A percentile compares a stretch with the other conserved stretches of the same genome.
These are phyloP conservation scores for Nettapus auritus DNA, from an alignment of 2,113 vertebrate genomes.

Conservation along the genomic window DNA sequence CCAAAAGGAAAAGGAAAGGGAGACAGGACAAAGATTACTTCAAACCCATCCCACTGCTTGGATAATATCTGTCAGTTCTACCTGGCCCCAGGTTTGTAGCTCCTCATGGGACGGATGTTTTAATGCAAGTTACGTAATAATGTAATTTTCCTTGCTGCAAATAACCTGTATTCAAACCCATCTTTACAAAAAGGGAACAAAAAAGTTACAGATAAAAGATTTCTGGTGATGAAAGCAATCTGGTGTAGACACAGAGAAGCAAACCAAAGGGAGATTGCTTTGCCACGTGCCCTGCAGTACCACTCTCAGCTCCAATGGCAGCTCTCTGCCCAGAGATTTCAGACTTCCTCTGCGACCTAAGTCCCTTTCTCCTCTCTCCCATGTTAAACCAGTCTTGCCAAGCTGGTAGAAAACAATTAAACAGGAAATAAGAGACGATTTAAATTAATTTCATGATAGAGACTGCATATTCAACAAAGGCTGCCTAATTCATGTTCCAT, in stretches of 20 bases:
- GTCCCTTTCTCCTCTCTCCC: not conserved
- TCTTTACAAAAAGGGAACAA: not conserved
- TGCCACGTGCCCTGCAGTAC: not conserved
- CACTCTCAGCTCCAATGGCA: rapidly evolving
- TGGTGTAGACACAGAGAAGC: not conserved
- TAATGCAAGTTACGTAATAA: not conserved
- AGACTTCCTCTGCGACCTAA: not conserved
- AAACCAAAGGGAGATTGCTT: not conserved
- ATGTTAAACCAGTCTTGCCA: not conserved
- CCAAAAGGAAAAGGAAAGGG: not conserved
- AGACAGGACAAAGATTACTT: not conserved
- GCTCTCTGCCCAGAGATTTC: not conserved
- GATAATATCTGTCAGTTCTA: not conserved
- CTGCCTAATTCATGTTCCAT: not conserved
- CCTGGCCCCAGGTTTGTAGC: not conserved
- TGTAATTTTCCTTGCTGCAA: not conserved
- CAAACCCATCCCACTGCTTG: not conserved
- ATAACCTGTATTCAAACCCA: not conserved
- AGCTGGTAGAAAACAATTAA: not conserved
- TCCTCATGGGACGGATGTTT: not conserved
- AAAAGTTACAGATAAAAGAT: not conserved
- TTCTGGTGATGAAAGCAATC: not conserved
- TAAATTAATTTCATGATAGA: not conserved
- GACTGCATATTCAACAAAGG: not conserved
- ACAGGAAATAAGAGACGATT: not conserved